Percentiles rank a stretch among this genome's conserved stretches.
phyloP scores from a whole-genome alignment of 2,113 vertebrate species.

The Zosterops lateralis region DNA sequence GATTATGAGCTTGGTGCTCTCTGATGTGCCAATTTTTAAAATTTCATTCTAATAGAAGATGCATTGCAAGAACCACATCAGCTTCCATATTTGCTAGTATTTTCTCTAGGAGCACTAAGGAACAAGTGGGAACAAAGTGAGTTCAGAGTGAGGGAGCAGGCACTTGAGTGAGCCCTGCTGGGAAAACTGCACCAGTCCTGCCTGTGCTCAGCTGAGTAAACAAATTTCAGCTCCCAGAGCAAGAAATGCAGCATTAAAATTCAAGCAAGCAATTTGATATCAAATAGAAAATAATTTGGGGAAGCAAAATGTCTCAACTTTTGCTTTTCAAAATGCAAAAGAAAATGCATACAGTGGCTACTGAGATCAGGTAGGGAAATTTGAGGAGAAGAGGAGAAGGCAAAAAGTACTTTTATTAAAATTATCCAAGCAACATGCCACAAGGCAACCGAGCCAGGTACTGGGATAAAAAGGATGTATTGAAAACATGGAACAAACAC shows the following conservation, averaged over 20 bases:
- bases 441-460: background rate
- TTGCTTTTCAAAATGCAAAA: background rate
- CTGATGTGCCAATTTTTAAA: background rate
- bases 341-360: background rate
- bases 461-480: background rate
- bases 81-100: background rate
- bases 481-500: background rate
- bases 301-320: background rate
- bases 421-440: background rate
- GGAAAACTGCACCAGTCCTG: background rate
- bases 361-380: background rate
- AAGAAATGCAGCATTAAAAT: constrained; percentile 13
- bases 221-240: background rate
- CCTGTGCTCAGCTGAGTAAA: constrained; percentile 8
- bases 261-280: background rate
- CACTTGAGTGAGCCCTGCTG: background rate
- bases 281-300: background rate
- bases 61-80: background rate
- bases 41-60: background rate
- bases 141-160: background rate
- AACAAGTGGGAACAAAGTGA: background rate
- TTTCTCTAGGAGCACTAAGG: background rate
- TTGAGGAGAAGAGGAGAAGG: background rate
- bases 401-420: background rate
- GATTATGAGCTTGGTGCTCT: background rate